Conservation (phyloP, 2,113 vertebrate species). For the Gasterosteus aculeatus region DNA sequence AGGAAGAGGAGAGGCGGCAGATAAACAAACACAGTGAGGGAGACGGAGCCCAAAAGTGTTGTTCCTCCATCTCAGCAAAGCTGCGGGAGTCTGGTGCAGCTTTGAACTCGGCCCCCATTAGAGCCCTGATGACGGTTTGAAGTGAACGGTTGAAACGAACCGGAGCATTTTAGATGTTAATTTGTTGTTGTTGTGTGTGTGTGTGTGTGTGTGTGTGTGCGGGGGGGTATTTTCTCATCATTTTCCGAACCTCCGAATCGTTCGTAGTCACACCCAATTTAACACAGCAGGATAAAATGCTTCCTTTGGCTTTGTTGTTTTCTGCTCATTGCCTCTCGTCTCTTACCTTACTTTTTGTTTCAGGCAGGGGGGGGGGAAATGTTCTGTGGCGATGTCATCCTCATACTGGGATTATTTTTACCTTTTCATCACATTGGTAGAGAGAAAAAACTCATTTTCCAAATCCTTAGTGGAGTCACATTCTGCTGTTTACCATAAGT, state of each 20-base stretch:
- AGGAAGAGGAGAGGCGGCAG: slow-evolving; percentile 65
- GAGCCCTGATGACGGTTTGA: slow-evolving; percentile 91
- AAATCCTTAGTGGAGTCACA: slow-evolving; percentile 6
- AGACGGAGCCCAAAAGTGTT: slow-evolving; percentile 82
- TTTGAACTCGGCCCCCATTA: slow-evolving; percentile 97
- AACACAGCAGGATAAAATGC: slow-evolving; percentile 83
- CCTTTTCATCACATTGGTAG: slow-evolving; percentile 11
- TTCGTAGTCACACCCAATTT: slow-evolving; percentile 93
- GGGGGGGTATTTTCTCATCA: slow-evolving; percentile 79
- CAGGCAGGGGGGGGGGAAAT: slow-evolving; percentile 24
- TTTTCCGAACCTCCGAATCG: slow-evolving; percentile 85
- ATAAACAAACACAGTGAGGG: slow-evolving; percentile 70
- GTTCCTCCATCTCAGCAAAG: slow-evolving; percentile 87
- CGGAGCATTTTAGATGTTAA: slow-evolving; percentile 94
- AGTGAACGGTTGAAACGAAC: slow-evolving; percentile 89
- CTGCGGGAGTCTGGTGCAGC: slow-evolving; percentile 90
- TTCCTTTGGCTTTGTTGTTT: slow-evolving; percentile 81
- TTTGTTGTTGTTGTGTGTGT: slow-evolving; percentile 87
- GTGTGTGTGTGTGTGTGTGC: slow-evolving; percentile 36
- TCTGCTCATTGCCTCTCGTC: slow-evolving; percentile 53
- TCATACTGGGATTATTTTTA: slow-evolving; percentile 20
- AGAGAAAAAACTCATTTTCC: slow-evolving; percentile 4
- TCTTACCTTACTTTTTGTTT: slow-evolving; percentile 41
- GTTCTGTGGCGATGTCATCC: slow-evolving; percentile 43
- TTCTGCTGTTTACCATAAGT: background rate